phyloP scores from a whole-genome alignment of 2,888 invertebrate genomes.

The Halictus ligatus region DNA sequence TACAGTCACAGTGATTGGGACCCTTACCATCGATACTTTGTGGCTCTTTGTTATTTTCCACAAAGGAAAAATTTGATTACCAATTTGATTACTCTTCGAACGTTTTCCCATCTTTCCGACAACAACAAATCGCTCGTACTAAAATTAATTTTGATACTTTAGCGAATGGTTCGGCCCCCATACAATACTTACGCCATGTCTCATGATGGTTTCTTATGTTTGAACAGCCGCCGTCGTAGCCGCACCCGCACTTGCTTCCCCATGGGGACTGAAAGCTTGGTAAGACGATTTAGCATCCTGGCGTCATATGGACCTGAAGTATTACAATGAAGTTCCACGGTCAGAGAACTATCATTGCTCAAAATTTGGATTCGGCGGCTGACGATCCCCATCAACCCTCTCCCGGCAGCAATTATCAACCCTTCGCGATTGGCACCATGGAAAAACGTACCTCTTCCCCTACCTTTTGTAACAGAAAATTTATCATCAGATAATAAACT shows the following conservation, averaged over 20 bases:
- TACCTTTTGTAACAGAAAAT: constrained; percentile 36
- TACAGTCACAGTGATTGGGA: too few relatives aligned
- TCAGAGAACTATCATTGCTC: constrained; percentile 31
- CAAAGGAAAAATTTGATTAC: too few relatives aligned
- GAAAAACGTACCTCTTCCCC: constrained; percentile 14
- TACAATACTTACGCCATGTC: too few relatives aligned
- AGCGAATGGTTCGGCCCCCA: too few relatives aligned
- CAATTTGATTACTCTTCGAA: too few relatives aligned
- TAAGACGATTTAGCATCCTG: constrained; percentile 33
- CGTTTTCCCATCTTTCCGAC: too few relatives aligned
- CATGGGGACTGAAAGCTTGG: constrained; percentile 40
- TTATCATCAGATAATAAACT: constrained; percentile 47
- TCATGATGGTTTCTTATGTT: background rate
- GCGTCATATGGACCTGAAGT: constrained; percentile 57
- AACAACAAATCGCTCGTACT: too few relatives aligned
- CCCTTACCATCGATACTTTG: too few relatives aligned
- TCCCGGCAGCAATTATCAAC: constrained; percentile 19
- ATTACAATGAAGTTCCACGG: constrained; percentile 48
- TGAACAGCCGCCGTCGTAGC: constrained; percentile 34
- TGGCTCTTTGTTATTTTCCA: too few relatives aligned
- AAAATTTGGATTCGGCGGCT: constrained; percentile 45
- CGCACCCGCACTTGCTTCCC: constrained; percentile 26
- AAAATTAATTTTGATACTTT: too few relatives aligned
- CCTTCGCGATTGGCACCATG: constrained; percentile 26
- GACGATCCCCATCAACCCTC: constrained; percentile 17